Evolutionary conservation across 2,888 invertebrate genomes (phyloP).

Genomic region (Carpatolechia fugitivella): DNA sequence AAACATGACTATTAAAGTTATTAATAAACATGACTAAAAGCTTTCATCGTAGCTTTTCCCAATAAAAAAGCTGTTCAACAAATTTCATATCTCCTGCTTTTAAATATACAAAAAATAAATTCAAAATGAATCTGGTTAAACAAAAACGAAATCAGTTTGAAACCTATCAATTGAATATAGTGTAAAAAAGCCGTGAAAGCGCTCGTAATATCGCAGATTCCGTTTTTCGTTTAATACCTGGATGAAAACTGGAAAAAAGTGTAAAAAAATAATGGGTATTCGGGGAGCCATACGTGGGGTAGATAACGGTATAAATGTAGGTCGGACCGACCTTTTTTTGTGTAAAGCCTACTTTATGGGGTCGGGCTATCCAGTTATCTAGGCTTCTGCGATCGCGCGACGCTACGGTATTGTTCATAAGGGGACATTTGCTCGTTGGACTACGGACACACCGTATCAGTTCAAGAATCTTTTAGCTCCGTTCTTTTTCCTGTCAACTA

Average conservation of each 20-base stretch:
- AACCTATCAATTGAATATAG: constrained; percentile 11
- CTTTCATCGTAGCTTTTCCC: too few species aligned
- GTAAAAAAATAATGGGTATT: constrained; percentile 9
- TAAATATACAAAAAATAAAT: constrained; percentile 9
- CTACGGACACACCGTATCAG: background rate
- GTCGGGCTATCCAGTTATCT: constrained; percentile 15
- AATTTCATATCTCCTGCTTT: background rate
- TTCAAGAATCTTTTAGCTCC: background rate
- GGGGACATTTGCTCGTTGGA: background rate
- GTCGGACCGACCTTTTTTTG: constrained; percentile 14
- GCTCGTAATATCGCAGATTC: constrained; percentile 7
- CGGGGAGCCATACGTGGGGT: constrained; percentile 2
- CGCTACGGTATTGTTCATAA: background rate
- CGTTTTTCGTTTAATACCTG: constrained; percentile 11
- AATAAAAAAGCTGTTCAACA: background rate
- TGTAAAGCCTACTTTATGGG: constrained; percentile 20
- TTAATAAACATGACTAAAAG: too few species aligned
- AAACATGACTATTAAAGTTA: too few species aligned
- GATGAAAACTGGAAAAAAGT: constrained; percentile 13
- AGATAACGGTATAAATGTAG: constrained; percentile 17
- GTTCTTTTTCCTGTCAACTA: background rate
- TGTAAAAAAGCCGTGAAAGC: constrained; percentile 4
- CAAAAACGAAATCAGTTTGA: constrained; percentile 1
- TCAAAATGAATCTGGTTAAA: background rate
- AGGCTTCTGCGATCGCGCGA: constrained; percentile 7